phyloP scores from a whole-genome alignment of 2,888 invertebrate species.

The Buathra laborator region DNA sequence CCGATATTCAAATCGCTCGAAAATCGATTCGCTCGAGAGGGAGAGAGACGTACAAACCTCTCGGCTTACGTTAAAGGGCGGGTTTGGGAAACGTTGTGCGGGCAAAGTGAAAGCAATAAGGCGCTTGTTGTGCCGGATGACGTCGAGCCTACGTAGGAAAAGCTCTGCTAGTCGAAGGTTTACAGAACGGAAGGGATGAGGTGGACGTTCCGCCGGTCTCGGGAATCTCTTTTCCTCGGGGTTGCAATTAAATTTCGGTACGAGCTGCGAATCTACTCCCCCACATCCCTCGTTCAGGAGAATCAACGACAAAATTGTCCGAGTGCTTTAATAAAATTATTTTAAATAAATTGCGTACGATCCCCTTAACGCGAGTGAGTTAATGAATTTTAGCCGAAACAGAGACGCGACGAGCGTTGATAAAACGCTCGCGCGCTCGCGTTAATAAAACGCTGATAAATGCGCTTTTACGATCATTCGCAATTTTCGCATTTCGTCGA shows the following conservation, averaged over 20 bases:
- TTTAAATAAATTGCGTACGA: too few species aligned
- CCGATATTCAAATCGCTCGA: conserved; percentile 61
- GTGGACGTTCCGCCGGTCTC: conserved; percentile 7
- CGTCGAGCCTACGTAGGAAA: conserved; percentile 43
- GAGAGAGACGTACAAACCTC: background rate
- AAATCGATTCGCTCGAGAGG: conserved; percentile 49
- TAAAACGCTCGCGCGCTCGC: too few species aligned
- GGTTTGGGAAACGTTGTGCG: conserved; percentile 17
- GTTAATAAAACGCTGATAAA: too few species aligned
- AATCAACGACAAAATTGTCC: too few species aligned
- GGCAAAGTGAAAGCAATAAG: conserved; percentile 57
- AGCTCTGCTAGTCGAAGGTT: conserved; percentile 29
- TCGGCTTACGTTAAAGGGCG: conserved; percentile 41
- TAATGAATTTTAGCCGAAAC: too few species aligned
- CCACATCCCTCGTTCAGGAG: too few species aligned
- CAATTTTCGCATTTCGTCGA: too few species aligned
- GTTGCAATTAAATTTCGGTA: conserved; percentile 56
- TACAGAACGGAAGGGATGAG: background rate
- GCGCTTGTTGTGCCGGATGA: conserved; percentile 63
- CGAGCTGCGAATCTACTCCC: background rate
- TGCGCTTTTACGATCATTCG: too few species aligned
- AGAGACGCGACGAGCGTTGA: too few species aligned
- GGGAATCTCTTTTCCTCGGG: conserved; percentile 19
- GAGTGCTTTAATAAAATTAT: too few species aligned
- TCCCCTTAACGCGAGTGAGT: too few species aligned